phyloP scores from a whole-genome alignment of 2,113 vertebrate species.

The Tragelaphus strepsiceros region DNA sequence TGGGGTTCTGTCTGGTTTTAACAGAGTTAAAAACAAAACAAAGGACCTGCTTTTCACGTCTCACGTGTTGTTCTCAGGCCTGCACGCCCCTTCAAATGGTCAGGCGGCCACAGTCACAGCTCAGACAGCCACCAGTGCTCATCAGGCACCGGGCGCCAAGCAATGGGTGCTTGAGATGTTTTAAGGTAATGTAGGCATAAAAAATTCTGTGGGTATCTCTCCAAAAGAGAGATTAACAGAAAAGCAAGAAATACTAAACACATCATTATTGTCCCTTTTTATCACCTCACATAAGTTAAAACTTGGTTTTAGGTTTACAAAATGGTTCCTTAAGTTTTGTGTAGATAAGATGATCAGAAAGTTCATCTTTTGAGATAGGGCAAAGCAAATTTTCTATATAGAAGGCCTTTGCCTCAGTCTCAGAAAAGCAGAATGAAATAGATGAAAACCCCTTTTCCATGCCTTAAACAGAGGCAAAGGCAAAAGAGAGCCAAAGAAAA shows the following conservation, averaged over 20 bases:
- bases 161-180: neutral
- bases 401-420: neutral
- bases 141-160: fast-evolving
- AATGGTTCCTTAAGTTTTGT: neutral
- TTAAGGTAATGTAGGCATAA: neutral
- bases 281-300: neutral
- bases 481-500: neutral
- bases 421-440: slow-evolving; percentile 12
- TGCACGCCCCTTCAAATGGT: fast-evolving
- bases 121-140: neutral
- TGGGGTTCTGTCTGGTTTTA: slow-evolving; percentile 4
- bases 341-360: neutral
- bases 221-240: neutral
- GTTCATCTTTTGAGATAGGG: neutral
- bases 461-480: neutral
- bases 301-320: neutral
- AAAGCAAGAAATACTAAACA: neutral
- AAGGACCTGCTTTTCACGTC: neutral
- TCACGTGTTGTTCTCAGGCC: neutral
- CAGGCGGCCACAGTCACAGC: neutral
- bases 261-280: neutral
- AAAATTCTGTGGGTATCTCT: neutral
- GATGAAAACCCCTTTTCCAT: neutral
- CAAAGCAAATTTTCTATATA: neutral
- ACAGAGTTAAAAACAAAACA: slow-evolving; percentile 38